Percentiles rank a stretch among this genome's conserved stretches.
phyloP scores from a whole-genome alignment of 1,140 invertebrate species.

The Bombus balteatus region DNA sequence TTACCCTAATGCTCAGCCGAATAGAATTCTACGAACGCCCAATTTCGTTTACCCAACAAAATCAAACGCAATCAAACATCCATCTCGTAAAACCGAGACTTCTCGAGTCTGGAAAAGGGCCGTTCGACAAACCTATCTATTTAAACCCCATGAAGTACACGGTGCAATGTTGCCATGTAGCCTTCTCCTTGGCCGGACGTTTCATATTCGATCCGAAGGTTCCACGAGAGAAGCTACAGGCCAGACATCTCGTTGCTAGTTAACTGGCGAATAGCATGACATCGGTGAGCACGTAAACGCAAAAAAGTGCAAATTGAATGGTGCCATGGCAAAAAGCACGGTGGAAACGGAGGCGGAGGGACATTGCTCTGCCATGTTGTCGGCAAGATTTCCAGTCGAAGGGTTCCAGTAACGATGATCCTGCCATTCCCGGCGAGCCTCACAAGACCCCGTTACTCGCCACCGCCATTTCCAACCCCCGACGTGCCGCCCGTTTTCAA shows the following conservation, averaged over 20 bases:
- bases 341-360: neutral
- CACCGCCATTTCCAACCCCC: neutral
- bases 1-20: too few relatives aligned
- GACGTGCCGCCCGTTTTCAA: constrained; percentile 14
- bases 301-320: constrained; percentile 62
- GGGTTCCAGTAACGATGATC: constrained; percentile 70
- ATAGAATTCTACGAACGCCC: too few relatives aligned
- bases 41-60: too few relatives aligned
- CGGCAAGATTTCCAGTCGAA: constrained; percentile 67
- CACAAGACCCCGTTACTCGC: constrained; percentile 17
- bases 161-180: too few relatives aligned
- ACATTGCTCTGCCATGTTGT: constrained; percentile 20
- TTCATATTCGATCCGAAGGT: neutral
- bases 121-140: too few relatives aligned
- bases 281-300: constrained; percentile 15
- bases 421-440: constrained; percentile 46
- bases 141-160: too few relatives aligned
- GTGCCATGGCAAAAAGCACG: neutral
- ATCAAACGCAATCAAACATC: neutral
- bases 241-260: neutral
- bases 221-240: neutral
- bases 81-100: too few relatives aligned
- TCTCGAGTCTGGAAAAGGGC: too few relatives aligned
- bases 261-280: constrained; percentile 15
- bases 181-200: too few relatives aligned